Base-by-base conservation (phyloP, 2,797 vertebrate genomes). In the Triplophysa yarkandensis region DNA sequence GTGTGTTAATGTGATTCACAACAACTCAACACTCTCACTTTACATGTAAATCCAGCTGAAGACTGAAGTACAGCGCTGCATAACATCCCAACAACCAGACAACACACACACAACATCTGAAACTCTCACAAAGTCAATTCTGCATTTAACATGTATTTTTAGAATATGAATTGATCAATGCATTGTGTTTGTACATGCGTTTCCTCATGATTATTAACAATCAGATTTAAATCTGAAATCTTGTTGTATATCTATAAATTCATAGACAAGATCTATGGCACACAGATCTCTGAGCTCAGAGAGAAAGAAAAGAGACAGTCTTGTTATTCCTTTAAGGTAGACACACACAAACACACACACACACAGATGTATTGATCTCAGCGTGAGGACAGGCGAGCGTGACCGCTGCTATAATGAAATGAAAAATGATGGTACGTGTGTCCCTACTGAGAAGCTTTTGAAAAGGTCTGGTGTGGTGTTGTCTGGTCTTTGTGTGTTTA, bases 311-410 rank as follows among this genome's bases (percentile, higher is more conserved):
- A 81, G 82, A 87, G n/a, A 88, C 87, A 89, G 84, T 88, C 84
- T 86, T 90, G 88, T 90, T 90, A 88, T 88, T 89, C 80, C 84
- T 82, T 76, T 80, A 86, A 86, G 85, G 81, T 83, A 87, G 88
- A 85, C 82, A 83, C 77, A 54, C 36, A n/a, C n/a, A n/a, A n/a
- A n/a, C n/a, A 83, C 85, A 84, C 82, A 82, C 80, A 80, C 75
- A 55, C 8, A 10, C 44, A 77, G 52, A 46, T 6, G 17, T 87
- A 92, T 88, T 86, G 90, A 92, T 92, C 87, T 84, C 65, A 50
- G 77, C 50, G 68, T 75, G 80, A 84, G 81, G 85, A 84, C 83
- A 78, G 82, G 75, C 78, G 50, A 82, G 64, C 43, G 57, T 60
- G 63, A 84, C 85, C 85, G 69, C 86, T 85, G 85, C 52, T 48